Evolutionary conservation across 2,113 vertebrate genomes (phyloP), one percentile per base, ranked within the genome.

Genomic region (Chrysemys picta): DNA sequence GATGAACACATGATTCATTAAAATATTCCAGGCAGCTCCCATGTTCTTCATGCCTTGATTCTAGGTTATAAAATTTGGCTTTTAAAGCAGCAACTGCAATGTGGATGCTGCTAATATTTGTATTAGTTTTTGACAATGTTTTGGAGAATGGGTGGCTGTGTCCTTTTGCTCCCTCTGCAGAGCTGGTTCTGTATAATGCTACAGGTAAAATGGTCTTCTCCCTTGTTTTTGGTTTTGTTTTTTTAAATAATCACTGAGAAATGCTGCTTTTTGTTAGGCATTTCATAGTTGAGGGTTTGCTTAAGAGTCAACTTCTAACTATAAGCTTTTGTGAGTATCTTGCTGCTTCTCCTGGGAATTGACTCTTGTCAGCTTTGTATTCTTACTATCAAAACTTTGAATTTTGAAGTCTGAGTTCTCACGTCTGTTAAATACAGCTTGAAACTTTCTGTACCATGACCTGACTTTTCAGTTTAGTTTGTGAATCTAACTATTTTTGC

Each of bases 31-130:
- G n/a, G 38, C 38, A 75, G 21, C 38, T 96, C 85, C 54, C 82
- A 24, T 95, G 90, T 93, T 96, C 94, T 93, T 95, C 79, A n/a
- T 85, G 82, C 89, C 88, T 86, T 86, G 88, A 92, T 93, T 96
- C 94, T 88, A 94, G 21, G 10, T 97, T 95, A 92, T 52, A 79
- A 85, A 45, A 93, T 76, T 88, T 2, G 0, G 22, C 92, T 95
- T 95, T 84, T 95, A 80, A 95, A 93, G 89, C 84, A 79, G 54
- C 47, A 84, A 38, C 78, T 93, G 57, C 87, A 81, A 72, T 94
- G 86, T 86, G 80, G 62, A 52, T 27, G 5, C 49, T 82, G 80
- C 72, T 96, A 82, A 94, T 95, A 91, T 92, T 96, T 96, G 93
- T 92, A 91, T 94, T 90, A 80, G 89, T 89, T 92, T 92, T 38